These are phyloP conservation scores for Poecilia wingei DNA, from an alignment of 2,797 vertebrate genomes.

Conservation along the genomic window DNA sequence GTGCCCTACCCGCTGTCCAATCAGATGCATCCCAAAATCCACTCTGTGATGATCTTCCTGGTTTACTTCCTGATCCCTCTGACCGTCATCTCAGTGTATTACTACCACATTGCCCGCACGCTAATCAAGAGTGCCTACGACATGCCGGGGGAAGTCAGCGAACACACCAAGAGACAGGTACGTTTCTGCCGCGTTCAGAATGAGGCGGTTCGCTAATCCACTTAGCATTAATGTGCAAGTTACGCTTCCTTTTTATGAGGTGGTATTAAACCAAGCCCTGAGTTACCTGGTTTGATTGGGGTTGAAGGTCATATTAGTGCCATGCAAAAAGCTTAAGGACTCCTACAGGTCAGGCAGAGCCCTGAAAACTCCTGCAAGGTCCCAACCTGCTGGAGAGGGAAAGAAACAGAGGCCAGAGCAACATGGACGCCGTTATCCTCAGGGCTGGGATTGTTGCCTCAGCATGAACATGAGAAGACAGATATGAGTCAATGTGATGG, in stretches of 20 bases:
- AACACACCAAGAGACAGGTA: constrained; percentile 93
- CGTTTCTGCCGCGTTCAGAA: not conserved
- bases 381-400: not conserved
- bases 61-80: constrained; percentile 95
- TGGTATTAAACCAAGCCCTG: not conserved
- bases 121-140: constrained; percentile 91
- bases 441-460: not conserved
- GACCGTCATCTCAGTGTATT: constrained; percentile 90
- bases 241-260: not conserved
- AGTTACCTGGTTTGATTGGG: not conserved
- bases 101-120: constrained; percentile 92
- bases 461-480: not conserved
- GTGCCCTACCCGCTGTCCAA: constrained; percentile 91
- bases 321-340: not conserved
- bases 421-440: not conserved
- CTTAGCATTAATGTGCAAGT: not conserved
- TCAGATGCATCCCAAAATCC: constrained; percentile 91
- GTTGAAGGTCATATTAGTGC: not conserved
- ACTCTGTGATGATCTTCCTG: constrained; percentile 92
- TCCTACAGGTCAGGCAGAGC: not conserved
- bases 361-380: not conserved
- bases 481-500: not conserved
- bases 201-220: not conserved
- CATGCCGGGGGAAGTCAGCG: constrained; percentile 92
- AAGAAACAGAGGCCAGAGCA: not conserved